Conservation (phyloP, 1,140 invertebrate genomes). For the Drosophila bocki region DNA sequence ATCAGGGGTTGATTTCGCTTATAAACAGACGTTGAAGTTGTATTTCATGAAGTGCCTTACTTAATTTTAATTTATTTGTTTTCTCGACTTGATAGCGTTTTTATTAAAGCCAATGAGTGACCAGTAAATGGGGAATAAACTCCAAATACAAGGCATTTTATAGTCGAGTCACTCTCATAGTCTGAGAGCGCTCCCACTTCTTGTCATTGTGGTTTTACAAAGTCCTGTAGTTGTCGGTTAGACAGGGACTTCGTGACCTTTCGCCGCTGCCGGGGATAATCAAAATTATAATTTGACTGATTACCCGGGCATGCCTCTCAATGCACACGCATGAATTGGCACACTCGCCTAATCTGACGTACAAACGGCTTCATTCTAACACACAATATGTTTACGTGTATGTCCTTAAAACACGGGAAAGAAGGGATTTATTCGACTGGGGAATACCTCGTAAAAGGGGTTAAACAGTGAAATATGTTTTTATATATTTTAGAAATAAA, state of each 20-base stretch:
- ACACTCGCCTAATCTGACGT: slow-evolving; percentile 46
- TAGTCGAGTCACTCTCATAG: slow-evolving; percentile 16
- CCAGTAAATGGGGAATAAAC: slow-evolving; percentile 1
- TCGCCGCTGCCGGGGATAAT: slow-evolving; percentile 75
- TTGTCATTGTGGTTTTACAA: slow-evolving; percentile 43
- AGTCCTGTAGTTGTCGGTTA: slow-evolving; percentile 40
- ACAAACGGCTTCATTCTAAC: slow-evolving; percentile 37
- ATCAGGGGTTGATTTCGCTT: background rate
- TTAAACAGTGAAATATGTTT: too few relatives aligned
- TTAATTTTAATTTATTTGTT: slow-evolving; percentile 19
- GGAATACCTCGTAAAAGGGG: background rate
- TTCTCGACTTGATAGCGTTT: background rate
- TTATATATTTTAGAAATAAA: too few relatives aligned
- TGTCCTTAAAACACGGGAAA: background rate
- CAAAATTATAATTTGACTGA: slow-evolving; percentile 83
- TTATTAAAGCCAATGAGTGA: slow-evolving; percentile 6
- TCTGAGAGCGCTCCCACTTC: background rate
- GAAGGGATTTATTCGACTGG: background rate
- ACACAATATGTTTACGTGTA: slow-evolving; percentile 47
- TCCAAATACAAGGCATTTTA: slow-evolving; percentile 18
- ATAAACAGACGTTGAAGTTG: background rate
- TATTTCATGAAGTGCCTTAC: slow-evolving; percentile 6
- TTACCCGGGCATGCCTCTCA: slow-evolving; percentile 60
- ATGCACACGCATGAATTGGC: slow-evolving; percentile 55
- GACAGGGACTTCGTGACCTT: slow-evolving; percentile 74